Evolutionary conservation across 2,888 invertebrate genomes (phyloP), one percentile per base, ranked within the genome.

Genomic region (Eugnorisma glareosa): DNA sequence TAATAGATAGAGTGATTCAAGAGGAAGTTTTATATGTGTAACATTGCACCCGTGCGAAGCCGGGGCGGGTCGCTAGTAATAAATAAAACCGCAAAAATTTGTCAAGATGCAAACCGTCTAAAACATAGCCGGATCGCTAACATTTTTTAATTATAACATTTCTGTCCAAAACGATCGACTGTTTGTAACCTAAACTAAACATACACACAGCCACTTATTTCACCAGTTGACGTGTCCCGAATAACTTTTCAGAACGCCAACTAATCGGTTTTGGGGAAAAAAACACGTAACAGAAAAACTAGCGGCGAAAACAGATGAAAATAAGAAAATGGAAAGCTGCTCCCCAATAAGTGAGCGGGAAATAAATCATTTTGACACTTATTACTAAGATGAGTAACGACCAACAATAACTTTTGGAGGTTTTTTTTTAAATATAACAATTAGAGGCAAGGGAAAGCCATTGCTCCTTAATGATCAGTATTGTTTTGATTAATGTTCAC

Each of bases 291-390:
- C 28, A 68, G 73, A 74, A 54, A 78, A 84, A 76, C 67, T 71
- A 72, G 61, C 61, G 72, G 70, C 75, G 73, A 79, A 80, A 88
- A 84, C 83, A 80, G 78, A 82, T 71, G 83, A 85, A 84, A 76
- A 77, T 82, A 83, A 85, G 81, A 81, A 83, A 83, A 88, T 85
- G 85, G 80, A 81, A 88, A 83, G 72, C 74, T 81, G 86, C 86
- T 84, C 81, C 86, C 88, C 87, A 90, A 91, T 90, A 90, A 90
- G 89, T 89, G 84, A 89, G 89, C 80, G 83, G 86, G 88, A 86
- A 90, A 92, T 93, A 92, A 93, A 93, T 93, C 92, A 92, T 92
- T 91, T 91, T 91, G 93, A 93, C 94, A 91, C 90, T 93, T 93
- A 93, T 93, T 93, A 91, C 93, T 81, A 81, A 90, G 91, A 93